phyloP scores from a whole-genome alignment of 2,113 vertebrate genomes.

The Heterotis niloticus region DNA sequence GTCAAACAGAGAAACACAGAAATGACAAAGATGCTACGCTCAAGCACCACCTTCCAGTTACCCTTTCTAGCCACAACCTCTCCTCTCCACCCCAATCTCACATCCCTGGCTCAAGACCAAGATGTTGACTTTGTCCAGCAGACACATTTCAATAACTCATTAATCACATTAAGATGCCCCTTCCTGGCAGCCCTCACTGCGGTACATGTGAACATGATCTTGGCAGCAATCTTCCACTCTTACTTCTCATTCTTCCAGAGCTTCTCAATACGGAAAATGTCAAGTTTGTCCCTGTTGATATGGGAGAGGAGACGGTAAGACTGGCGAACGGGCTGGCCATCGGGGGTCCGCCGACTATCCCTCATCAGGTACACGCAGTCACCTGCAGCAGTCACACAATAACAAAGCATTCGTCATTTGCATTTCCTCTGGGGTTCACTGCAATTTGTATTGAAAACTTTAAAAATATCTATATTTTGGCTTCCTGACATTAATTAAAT shows the following conservation, averaged over 20 bases:
- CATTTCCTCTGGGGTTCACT: too few species aligned
- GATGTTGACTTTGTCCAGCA: background rate
- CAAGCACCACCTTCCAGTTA: background rate
- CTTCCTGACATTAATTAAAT: too few species aligned
- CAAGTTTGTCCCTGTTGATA: conserved; percentile 91
- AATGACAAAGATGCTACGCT: background rate
- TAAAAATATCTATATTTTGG: too few species aligned
- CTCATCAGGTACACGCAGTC: conserved; percentile 97
- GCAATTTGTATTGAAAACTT: too few species aligned
- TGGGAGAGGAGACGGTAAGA: conserved; percentile 91
- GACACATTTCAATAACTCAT: too few species aligned
- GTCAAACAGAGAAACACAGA: background rate
- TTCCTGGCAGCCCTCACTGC: too few species aligned
- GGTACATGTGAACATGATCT: too few species aligned
- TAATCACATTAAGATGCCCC: too few species aligned
- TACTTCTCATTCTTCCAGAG: conserved; percentile 99
- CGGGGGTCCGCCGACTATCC: conserved; percentile 86
- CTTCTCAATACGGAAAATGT: conserved; percentile 98
- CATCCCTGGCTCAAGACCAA: background rate
- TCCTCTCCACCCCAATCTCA: background rate
- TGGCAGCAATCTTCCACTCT: conserved; percentile 26
- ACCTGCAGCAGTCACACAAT: conserved; percentile 60
- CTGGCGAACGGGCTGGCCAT: conserved; percentile 90
- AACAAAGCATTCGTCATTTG: too few species aligned
- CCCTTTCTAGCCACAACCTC: background rate